Conservation (phyloP, 2,797 vertebrate genomes). For the Gastrophryne carolinensis region DNA sequence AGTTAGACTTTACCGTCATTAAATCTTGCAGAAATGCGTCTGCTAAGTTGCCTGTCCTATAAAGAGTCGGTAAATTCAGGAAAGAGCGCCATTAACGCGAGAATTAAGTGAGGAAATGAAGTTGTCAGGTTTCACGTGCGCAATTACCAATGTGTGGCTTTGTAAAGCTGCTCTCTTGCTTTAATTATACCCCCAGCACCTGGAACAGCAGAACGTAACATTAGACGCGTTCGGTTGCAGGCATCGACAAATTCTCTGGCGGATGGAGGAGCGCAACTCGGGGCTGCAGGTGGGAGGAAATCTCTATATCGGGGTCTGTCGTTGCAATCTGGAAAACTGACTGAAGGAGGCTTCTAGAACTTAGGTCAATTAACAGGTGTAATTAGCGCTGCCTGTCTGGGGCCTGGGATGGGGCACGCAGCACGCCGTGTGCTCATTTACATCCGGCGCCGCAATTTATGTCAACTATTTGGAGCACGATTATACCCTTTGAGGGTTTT, state of each 20-base stretch:
- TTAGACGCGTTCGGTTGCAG: constrained; percentile 24
- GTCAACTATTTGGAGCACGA: constrained; percentile 17
- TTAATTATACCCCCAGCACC: constrained; percentile 37
- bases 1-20: not conserved
- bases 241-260: constrained; percentile 28
- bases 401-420: constrained; percentile 1
- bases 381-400: constrained; percentile 13
- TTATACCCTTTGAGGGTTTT: constrained; percentile 17
- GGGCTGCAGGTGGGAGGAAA: not conserved
- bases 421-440: too few species aligned
- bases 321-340: not conserved
- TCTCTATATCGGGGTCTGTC: not conserved
- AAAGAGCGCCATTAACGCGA: not conserved
- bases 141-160: constrained; percentile 23
- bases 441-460: constrained; percentile 10
- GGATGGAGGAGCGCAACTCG: not conserved
- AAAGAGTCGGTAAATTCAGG: constrained; percentile 7
- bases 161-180: constrained; percentile 22
- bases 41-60: constrained; percentile 16
- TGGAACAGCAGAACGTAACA: constrained; percentile 29
- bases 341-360: constrained; percentile 15
- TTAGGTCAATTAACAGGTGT: constrained; percentile 28
- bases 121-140: constrained; percentile 29
- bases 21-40: too few species aligned
- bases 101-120: constrained; percentile 30